Conservation (phyloP, 2,797 vertebrate genomes). For the Holocentrus rufus region DNA sequence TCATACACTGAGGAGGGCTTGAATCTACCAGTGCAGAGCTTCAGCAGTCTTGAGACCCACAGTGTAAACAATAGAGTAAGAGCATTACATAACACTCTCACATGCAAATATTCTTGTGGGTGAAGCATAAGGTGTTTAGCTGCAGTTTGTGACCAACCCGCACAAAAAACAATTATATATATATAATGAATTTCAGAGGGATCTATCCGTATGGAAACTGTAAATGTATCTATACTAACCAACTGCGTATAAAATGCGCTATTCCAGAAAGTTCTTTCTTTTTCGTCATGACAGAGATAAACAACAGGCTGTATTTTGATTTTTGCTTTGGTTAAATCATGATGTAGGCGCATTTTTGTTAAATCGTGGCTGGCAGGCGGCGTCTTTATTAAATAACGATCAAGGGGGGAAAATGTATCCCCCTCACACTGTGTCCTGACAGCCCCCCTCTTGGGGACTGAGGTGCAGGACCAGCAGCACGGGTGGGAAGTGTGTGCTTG, state of each 20-base stretch:
- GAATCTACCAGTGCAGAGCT: constrained; percentile 11
- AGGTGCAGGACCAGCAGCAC: constrained; percentile 60
- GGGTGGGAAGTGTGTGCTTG: constrained; percentile 78
- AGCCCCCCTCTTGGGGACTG: constrained; percentile 23
- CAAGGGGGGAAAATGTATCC: not conserved
- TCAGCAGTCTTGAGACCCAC: constrained; percentile 15
- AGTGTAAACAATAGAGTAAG: constrained; percentile 18
- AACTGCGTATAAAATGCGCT: no score
- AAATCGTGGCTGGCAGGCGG: not conserved
- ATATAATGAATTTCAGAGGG: no score
- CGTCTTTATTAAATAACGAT: constrained; percentile 12
- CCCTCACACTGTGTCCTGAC: not conserved
- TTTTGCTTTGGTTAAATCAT: no score
- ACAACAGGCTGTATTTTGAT: no score
- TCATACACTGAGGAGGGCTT: constrained; percentile 12
- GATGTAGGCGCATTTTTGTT: not conserved
- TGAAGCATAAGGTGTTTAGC: constrained; percentile 16
- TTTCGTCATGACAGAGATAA: no score
- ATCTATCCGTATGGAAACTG: no score
- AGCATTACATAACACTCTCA: constrained; percentile 55
- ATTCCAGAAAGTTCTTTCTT: no score
- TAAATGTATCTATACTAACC: no score
- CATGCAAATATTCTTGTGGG: constrained; percentile 29
- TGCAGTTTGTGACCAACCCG: no score
- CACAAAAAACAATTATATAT: not conserved